Percentiles rank a stretch among this genome's conserved stretches.
phyloP scores from a whole-genome alignment of 2,888 invertebrate genomes.

The Corythucha ciliata region DNA sequence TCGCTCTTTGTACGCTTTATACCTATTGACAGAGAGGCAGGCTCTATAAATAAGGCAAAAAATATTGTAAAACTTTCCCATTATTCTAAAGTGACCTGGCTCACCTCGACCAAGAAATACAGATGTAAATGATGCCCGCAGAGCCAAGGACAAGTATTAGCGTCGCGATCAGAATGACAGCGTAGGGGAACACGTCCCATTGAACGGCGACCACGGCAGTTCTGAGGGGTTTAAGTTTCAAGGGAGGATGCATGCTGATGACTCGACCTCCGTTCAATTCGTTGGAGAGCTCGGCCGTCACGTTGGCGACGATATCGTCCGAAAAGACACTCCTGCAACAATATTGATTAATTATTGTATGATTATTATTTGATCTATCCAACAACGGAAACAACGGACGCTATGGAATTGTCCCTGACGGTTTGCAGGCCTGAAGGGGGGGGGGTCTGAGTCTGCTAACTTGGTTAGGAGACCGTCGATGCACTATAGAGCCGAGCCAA shows the following conservation, averaged over 20 bases:
- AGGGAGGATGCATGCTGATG: conserved; percentile 49
- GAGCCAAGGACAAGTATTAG: conserved; percentile 80
- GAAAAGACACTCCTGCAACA: conserved; percentile 49
- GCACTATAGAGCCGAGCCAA: too few species aligned
- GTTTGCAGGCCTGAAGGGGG: too few species aligned
- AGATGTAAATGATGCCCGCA: conserved; percentile 84
- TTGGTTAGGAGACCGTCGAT: too few species aligned
- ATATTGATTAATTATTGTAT: conserved; percentile 12
- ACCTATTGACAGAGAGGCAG: conserved; percentile 47
- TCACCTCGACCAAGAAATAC: conserved; percentile 87
- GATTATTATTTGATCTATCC: too few species aligned
- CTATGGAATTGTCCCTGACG: too few species aligned
- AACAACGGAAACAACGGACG: too few species aligned
- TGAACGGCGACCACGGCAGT: conserved; percentile 46
- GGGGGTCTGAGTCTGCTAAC: too few species aligned
- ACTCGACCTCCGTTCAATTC: conserved; percentile 23
- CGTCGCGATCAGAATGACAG: conserved; percentile 76
- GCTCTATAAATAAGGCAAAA: not conserved
- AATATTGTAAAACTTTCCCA: not conserved
- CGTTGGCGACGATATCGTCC: conserved; percentile 53
- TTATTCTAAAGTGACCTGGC: conserved; percentile 29
- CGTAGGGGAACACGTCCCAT: conserved; percentile 74
- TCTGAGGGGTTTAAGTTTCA: conserved; percentile 43
- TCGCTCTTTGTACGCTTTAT: conserved; percentile 78
- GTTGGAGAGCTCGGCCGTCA: conserved; percentile 45